Conservation (phyloP, 2,888 invertebrate species). For the Hetaerina titia region DNA sequence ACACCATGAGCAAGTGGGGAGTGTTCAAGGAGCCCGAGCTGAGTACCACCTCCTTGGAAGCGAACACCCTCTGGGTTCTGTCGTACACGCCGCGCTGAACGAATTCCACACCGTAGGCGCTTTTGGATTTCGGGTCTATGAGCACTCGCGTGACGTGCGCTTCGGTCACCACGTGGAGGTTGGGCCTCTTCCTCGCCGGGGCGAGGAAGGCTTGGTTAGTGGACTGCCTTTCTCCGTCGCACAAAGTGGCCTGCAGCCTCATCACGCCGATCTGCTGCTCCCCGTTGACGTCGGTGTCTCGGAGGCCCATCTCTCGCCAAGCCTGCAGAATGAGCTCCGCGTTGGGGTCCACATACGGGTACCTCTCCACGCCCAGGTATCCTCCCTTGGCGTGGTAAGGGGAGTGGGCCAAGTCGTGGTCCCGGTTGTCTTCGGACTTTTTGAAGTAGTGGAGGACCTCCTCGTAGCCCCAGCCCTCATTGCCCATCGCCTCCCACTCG, state of each 20-base stretch:
- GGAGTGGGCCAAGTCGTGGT: constrained; percentile 20
- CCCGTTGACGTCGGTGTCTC: constrained; percentile 80
- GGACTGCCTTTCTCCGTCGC: constrained; percentile 71
- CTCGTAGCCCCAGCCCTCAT: constrained; percentile 86
- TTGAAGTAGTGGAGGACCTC: constrained; percentile 76
- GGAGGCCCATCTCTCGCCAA: constrained; percentile 66
- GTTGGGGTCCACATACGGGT: constrained; percentile 72
- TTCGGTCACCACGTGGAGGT: constrained; percentile 75
- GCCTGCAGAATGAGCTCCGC: constrained; percentile 68
- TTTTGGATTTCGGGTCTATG: constrained; percentile 79
- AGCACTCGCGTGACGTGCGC: constrained; percentile 79
- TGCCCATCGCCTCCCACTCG: constrained; percentile 85
- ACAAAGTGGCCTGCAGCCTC: constrained; percentile 77
- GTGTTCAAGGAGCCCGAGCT: constrained; percentile 82
- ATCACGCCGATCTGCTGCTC: constrained; percentile 82
- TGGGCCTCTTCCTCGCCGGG: constrained; percentile 74
- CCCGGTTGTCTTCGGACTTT: constrained; percentile 69
- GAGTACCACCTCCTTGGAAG: constrained; percentile 20
- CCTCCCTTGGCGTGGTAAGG: constrained; percentile 75
- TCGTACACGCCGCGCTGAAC: constrained; percentile 74
- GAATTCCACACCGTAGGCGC: constrained; percentile 77
- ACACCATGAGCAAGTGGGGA: constrained; percentile 83
- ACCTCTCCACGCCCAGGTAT: constrained; percentile 76
- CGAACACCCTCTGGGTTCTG: constrained; percentile 74
- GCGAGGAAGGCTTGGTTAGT: constrained; percentile 77